These are phyloP conservation scores for Drosophila ambigua DNA, from an alignment of 1,140 invertebrate genomes.

Conservation along the genomic window DNA sequence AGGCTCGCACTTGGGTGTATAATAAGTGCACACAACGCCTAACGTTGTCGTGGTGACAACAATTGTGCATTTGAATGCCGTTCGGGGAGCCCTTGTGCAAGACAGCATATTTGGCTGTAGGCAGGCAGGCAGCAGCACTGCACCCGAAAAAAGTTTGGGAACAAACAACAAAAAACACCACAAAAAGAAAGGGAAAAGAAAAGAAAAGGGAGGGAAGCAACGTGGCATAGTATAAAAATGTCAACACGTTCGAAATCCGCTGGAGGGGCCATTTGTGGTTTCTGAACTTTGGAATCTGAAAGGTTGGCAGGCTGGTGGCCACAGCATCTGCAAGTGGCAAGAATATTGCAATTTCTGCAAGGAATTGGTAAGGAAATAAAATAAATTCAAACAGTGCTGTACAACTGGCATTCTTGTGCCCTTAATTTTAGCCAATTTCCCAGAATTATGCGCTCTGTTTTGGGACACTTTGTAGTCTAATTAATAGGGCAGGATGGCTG, in stretches of 20 bases:
- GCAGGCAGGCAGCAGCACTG: neutral
- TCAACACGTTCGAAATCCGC: slow-evolving; percentile 52
- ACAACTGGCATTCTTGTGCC: too few species aligned
- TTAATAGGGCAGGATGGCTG: slow-evolving; percentile 63
- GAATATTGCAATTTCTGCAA: too few species aligned
- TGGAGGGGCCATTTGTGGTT: slow-evolving; percentile 36
- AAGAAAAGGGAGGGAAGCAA: neutral
- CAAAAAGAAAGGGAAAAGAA: slow-evolving; percentile 11
- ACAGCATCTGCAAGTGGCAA: too few species aligned
- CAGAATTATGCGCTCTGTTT: neutral
- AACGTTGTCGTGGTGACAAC: slow-evolving; percentile 66
- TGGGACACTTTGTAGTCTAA: slow-evolving; percentile 50
- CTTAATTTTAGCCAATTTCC: too few species aligned
- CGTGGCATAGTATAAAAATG: slow-evolving; percentile 34
- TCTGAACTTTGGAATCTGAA: slow-evolving; percentile 18
- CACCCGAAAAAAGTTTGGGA: slow-evolving; percentile 52
- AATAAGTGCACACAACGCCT: slow-evolving; percentile 29
- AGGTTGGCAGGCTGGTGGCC: slow-evolving; percentile 5
- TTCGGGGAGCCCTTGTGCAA: slow-evolving; percentile 43
- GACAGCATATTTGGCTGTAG: slow-evolving; percentile 47
- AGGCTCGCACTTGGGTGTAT: too few species aligned
- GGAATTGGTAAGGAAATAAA: too few species aligned
- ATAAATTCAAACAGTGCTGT: too few species aligned
- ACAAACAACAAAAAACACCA: slow-evolving; percentile 3
- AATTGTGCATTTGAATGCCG: slow-evolving; percentile 80